Evolutionary conservation across 2,797 vertebrate genomes (phyloP), one percentile per base, ranked within the genome.

Genomic region (Hyperoplus immaculatus): DNA sequence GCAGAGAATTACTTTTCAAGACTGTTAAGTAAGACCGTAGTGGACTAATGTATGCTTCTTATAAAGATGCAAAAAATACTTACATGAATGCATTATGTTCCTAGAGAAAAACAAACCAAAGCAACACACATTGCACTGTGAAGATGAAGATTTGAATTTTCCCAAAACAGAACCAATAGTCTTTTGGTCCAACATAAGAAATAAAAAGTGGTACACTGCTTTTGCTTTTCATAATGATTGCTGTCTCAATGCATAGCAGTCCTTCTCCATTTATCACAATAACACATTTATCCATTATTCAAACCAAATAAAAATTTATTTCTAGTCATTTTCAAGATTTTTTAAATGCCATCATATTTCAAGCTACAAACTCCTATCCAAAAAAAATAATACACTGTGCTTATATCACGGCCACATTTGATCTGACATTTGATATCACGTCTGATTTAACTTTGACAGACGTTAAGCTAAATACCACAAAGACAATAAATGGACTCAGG

Each of bases 391-490:
- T 78, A 16, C 39, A n/a, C 53, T 14, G 12, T 9, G 62, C 18
- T 58, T 64, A 42, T 36, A 47, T 42, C 10, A 47, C 6, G 5
- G 60, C 42, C 16, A 47, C 77, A 79, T 72, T 82, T 76, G 10
- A 45, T 77, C 60, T 79, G 73, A 76, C 77, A 55, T 64, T 29
- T 29, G 29, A 29, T 58, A 80, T 83, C 79, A 62, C 60, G 54
- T 84, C 53, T 60, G 62, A 76, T 80, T 87, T 88, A 79, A 92
- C 81, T 78, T 69, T 87, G 75, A 88, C 72, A 67, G 79, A 87
- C 78, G 82, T 77, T 76, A 80, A 61, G 71, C 77, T 86, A 92
- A 93, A 92, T 90, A 88, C 76, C 86, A 92, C 73, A 18, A 76
- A 81, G 86, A 82, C 83, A 84, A 86, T 80, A 65, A 84, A 89